These are phyloP conservation scores for Glaucidium brasilianum DNA, from an alignment of 2,113 vertebrate genomes.

Conservation along the genomic window DNA sequence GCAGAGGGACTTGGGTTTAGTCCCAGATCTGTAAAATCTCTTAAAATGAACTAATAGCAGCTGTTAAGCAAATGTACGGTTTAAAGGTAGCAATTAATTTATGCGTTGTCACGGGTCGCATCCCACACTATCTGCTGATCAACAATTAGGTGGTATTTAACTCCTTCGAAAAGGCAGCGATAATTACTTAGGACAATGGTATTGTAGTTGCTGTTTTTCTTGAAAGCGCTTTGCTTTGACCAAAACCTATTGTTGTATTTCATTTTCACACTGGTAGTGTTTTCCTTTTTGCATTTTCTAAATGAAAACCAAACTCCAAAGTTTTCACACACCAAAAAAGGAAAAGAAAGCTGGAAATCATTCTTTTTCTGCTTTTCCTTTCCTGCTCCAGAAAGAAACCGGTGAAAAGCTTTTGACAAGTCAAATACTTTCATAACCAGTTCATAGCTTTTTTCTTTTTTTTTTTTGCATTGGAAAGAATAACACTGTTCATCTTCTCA, in stretches of 20 bases:
- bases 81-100: constrained; percentile 1
- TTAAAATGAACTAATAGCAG: background rate
- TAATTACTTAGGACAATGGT: background rate
- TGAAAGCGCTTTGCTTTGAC: background rate
- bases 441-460: background rate
- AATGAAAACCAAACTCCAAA: background rate
- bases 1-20: background rate
- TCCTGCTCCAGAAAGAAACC: background rate
- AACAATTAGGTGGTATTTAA: background rate
- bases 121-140: background rate
- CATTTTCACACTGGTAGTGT: background rate
- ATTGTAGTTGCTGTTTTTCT: background rate
- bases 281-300: background rate
- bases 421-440: background rate
- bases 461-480: background rate
- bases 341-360: background rate
- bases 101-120: background rate
- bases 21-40: constrained; percentile 5
- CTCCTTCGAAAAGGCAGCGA: background rate
- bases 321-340: background rate
- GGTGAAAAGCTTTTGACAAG: background rate
- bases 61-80: background rate
- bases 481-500: background rate
- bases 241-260: background rate
- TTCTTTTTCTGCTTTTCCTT: background rate